Evolutionary conservation across 1,140 invertebrate species (phyloP).

Genomic region (Drosophila repletoides): DNA sequence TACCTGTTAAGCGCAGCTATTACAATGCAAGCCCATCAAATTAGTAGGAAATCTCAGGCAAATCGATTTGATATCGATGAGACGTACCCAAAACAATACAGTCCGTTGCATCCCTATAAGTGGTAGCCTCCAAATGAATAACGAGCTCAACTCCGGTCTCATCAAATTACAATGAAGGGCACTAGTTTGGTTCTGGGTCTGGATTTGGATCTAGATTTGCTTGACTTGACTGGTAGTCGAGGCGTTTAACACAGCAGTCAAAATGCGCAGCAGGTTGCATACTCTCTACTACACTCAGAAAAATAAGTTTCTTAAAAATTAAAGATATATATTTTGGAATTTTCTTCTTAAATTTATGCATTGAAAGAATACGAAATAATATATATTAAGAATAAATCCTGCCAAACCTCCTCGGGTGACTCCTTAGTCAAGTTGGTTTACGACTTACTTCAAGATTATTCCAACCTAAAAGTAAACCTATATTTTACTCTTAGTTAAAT

Average conservation of each 20-base stretch:
- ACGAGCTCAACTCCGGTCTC: conserved; percentile 50
- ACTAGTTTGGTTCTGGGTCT: not conserved
- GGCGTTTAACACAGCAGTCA: conserved; percentile 44
- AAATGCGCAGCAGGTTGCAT: conserved; percentile 56
- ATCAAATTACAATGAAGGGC: conserved; percentile 43
- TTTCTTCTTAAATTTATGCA: no score
- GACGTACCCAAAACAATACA: conserved; percentile 14
- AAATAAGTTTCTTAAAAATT: no score
- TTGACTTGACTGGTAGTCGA: conserved; percentile 15
- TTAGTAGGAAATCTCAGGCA: conserved; percentile 62
- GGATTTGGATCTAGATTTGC: not conserved
- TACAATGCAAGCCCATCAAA: conserved; percentile 45
- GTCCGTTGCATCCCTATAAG: conserved; percentile 11
- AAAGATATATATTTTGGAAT: no score
- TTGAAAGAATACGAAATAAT: no score
- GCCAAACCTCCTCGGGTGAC: no score
- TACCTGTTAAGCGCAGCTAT: conserved; percentile 36
- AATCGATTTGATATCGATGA: conserved; percentile 74
- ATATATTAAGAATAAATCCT: no score
- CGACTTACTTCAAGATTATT: no score
- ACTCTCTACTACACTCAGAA: no score
- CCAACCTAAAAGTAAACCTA: no score
- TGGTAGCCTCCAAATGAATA: conserved; percentile 52
- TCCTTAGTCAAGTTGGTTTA: no score
- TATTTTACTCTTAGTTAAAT: conserved; percentile 8